Evolutionary conservation across 2,888 invertebrate genomes (phyloP), one percentile per base, ranked within the genome.

Genomic region (Polymixis lichenea): DNA sequence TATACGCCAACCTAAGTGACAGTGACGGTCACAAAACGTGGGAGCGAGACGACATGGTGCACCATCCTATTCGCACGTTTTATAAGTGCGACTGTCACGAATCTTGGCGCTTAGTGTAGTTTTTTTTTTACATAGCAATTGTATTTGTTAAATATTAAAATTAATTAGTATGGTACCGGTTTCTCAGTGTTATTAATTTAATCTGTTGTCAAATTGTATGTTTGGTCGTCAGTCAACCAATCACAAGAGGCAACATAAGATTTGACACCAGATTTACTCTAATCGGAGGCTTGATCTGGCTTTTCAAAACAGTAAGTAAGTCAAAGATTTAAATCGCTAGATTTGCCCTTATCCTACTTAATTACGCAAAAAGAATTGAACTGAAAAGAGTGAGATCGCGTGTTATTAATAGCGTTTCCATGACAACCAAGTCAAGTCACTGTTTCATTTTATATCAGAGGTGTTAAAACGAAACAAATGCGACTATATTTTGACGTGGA

Each of bases 131-230:
- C 7, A 11, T 28, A n/a, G 22, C 69, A 70, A 70, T 38, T 38
- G 64, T 64, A 19, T 70, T 32, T 49, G 65, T 70, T n/a, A 11
- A n/a, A n/a, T 70, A 62, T 2, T 19, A 61, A 69, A 28, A 2
- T 28, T 22, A 38, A 69, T 17, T 46, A 25, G 25, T 46, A 65
- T 65, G 25, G 19, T 13, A 46, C 19, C 25, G 43, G 15, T 43
- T 43, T 28, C 28, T 49, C 28, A 28, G 15, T 15, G 3, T 46
- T 25, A 65, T 19, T 65, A 28, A 65, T 65, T 28, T 25, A 46
- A 46, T 65, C 7, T 46, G 2, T 65, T 43, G 43, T 43, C 64
- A 64, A 25, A 11, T 43, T n/a, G n/a, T 58, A 58, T 46, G 19
- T 28, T 65, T 28, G 28, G 2, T 65, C 28, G 25, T 46, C 19